Evolutionary conservation across 2,113 vertebrate genomes (phyloP).

Genomic region (Rhineura floridana): DNA sequence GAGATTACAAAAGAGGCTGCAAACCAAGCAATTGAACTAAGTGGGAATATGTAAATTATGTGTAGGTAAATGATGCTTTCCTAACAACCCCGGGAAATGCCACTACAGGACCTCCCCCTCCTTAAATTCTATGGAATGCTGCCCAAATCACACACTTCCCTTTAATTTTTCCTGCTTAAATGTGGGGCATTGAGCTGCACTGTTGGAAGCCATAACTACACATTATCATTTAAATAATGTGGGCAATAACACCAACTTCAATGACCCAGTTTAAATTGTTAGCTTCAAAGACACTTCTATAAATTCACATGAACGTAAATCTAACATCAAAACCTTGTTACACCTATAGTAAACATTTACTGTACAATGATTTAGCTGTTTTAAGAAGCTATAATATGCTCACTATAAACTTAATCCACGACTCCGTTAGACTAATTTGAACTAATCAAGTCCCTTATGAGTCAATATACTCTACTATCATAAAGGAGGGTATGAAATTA

Average conservation of each 20-base stretch:
- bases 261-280: slow-evolving; percentile 57
- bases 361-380: slow-evolving; percentile 51
- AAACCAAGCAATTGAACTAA: background rate
- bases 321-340: slow-evolving; percentile 27
- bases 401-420: slow-evolving; percentile 16
- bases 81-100: slow-evolving; percentile 33
- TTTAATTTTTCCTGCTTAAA: slow-evolving; percentile 7
- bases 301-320: slow-evolving; percentile 46
- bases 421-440: background rate
- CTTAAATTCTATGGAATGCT: slow-evolving; percentile 44
- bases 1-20: background rate
- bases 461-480: background rate
- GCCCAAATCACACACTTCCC: slow-evolving; percentile 26
- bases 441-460: background rate
- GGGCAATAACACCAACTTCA: background rate
- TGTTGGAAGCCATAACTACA: slow-evolving; percentile 36
- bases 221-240: background rate
- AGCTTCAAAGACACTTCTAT: slow-evolving; percentile 49
- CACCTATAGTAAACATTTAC: slow-evolving; percentile 59
- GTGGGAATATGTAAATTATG: background rate
- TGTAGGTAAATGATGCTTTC: slow-evolving; percentile 32
- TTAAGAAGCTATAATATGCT: slow-evolving; percentile 39
- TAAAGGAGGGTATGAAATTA: background rate
- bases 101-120: slow-evolving; percentile 56
- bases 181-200: slow-evolving; percentile 37